Evolutionary conservation across 2,113 vertebrate genomes (phyloP).

Genomic region (Amphiprion ocellaris): DNA sequence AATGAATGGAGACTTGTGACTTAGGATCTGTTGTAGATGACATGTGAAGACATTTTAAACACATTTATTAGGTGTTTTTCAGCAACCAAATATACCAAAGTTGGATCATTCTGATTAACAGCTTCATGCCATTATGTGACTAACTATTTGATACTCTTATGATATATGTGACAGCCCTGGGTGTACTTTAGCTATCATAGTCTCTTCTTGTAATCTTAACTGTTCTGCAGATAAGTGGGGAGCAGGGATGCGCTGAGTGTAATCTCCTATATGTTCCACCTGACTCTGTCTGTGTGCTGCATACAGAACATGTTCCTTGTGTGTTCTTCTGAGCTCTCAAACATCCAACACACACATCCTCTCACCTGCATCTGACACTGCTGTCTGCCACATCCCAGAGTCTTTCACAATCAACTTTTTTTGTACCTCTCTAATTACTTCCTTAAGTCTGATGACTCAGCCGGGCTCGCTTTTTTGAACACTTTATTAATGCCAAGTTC

Average conservation of each 20-base stretch:
- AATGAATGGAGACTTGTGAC: neutral
- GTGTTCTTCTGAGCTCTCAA: neutral
- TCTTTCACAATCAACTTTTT: neutral
- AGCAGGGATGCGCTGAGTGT: neutral
- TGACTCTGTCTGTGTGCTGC: neutral
- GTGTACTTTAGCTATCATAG: neutral
- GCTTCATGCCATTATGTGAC: neutral
- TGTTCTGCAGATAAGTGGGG: slow-evolving; percentile 6
- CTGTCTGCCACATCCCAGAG: neutral
- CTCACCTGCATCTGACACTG: neutral
- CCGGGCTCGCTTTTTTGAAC: neutral
- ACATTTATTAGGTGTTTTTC: neutral
- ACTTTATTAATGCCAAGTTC: neutral
- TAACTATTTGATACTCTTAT: slow-evolving; percentile 18
- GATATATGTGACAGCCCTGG: slow-evolving; percentile 6
- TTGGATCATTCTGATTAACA: slow-evolving; percentile 33
- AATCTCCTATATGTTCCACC: neutral
- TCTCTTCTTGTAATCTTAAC: neutral
- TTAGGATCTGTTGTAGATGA: neutral
- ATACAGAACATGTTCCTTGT: neutral
- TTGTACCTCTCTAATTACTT: neutral
- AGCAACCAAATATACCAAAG: slow-evolving; percentile 1
- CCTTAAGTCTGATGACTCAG: neutral
- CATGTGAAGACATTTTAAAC: neutral
- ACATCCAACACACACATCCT: slow-evolving; percentile 1